A percentile compares a stretch with the other conserved stretches of the same genome.
Evolutionary conservation across 2,888 invertebrate species (phyloP).

Genomic region (Cephus sareptanus): DNA sequence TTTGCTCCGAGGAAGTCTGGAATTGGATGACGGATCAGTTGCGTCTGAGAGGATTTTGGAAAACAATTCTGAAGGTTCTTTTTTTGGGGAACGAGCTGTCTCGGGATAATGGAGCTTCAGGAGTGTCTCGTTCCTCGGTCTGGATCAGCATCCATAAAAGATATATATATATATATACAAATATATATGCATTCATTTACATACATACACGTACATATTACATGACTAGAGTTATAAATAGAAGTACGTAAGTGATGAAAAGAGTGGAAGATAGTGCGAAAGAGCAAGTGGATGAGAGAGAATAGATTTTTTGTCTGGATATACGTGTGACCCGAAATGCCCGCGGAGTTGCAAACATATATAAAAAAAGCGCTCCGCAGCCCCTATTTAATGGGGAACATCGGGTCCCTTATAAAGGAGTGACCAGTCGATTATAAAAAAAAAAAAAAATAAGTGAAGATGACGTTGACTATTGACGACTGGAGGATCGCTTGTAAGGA

Average conservation of each 20-base stretch:
- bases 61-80: no score
- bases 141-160: no score
- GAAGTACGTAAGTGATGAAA: conserved; percentile 8
- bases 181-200: conserved; percentile 3
- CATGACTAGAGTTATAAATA: conserved; percentile 1
- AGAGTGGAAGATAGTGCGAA: conserved; percentile 2
- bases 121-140: no score
- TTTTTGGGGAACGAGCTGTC: no score
- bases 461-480: no score
- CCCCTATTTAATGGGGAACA: conserved; percentile 19
- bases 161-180: no score
- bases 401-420: conserved; percentile 8
- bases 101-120: no score
- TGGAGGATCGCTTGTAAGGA: not conserved
- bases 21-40: no score
- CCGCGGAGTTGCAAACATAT: conserved; percentile 39
- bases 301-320: conserved; percentile 10
- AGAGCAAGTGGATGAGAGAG: conserved; percentile 11
- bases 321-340: no score
- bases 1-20: no score
- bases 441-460: conserved; percentile 5
- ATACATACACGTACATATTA: not conserved
- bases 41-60: no score
- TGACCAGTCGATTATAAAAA: conserved; percentile 12
- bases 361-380: conserved; percentile 42